phyloP scores from a whole-genome alignment of 64 coral and sea anemone species.

The Montipora foliosa region DNA sequence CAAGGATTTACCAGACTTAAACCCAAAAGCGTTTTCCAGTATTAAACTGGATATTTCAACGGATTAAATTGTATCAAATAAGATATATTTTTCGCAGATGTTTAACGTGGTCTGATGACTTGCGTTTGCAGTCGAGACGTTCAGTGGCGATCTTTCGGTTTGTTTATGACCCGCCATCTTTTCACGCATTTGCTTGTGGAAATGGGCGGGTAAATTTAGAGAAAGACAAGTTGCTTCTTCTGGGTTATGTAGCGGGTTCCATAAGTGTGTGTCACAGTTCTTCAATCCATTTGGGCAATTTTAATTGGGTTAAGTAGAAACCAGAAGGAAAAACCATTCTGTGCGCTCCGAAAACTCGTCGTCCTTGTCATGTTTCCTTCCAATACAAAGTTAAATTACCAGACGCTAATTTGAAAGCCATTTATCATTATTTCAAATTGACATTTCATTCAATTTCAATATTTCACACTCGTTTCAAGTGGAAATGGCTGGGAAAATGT shows the following conservation, averaged over 20 bases:
- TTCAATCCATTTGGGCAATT: background rate
- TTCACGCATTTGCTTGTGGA: background rate
- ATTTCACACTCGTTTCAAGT: too few relatives aligned
- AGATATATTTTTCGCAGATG: slow-evolving; percentile 5
- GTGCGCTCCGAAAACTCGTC: background rate
- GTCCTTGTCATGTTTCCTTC: background rate
- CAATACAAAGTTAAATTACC: background rate
- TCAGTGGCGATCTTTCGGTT: background rate
- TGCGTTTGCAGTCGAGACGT: background rate
- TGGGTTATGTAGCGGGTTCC: slow-evolving; percentile 9
- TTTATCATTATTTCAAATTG: background rate
- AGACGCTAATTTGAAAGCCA: background rate
- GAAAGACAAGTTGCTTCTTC: background rate
- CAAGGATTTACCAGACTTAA: background rate
- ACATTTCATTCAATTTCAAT: too few relatives aligned
- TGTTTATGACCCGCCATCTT: slow-evolving; percentile 46
- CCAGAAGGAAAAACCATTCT: background rate
- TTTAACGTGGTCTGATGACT: background rate
- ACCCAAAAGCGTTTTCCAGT: background rate
- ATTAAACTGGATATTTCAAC: background rate
- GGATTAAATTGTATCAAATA: slow-evolving; percentile 19
- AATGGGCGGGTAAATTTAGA: background rate
- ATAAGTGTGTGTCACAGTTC: background rate
- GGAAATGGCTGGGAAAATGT: too few relatives aligned
- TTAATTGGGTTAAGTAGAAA: slow-evolving; percentile 7